Base-by-base conservation (phyloP, 1,140 invertebrate species). In the Anagrus nilaparvatae region DNA sequence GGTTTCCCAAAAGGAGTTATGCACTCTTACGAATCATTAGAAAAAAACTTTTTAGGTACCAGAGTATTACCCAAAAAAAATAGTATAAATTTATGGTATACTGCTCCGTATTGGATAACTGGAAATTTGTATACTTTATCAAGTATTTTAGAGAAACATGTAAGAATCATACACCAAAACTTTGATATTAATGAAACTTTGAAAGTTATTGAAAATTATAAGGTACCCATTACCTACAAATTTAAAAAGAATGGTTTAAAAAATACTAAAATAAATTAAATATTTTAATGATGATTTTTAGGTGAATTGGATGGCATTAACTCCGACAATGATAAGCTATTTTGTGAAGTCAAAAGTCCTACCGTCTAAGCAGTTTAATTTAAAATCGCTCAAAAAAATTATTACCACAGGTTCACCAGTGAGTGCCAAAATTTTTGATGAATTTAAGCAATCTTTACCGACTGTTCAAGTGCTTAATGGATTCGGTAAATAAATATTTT, bases 1-100 rank as follows among this genome's bases (percentile, higher is more conserved):
- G 55, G 56, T n/a, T 18, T 50, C 0, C 49, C 56, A 2, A 60
- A 60, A 31, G 55, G 51, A 8, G 47, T 48, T 5, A 10, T 43
- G 3, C 44, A 53, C 12, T 47, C 47, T 10, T 44, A 49, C 18
- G n/a, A 23, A 31, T 30, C 44, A 5, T n/a, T 54, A 12, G n/a
- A 14, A 3, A 34, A 12, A 7, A 43, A 34, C 13, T 4, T 24
- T 7, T 8, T 5, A 0, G 4, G 5, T 3, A 29, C 34, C n/a
- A 2, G 1, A 3, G 5, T 14, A 7, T 4, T 29, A 4, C 12
- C 23, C 1, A 8, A 3, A 4, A 14, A 30, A 3, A 14, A 32
- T 2, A 23, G 3, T 4, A 27, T 9, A 17, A 28, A 27, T 0
- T 20, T 47, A 0, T 47, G 29, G 18, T 43, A 47, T 9, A 39